These are phyloP conservation scores for Hippoglossus hippoglossus DNA, from an alignment of 2,797 vertebrate genomes.

Conservation along the genomic window DNA sequence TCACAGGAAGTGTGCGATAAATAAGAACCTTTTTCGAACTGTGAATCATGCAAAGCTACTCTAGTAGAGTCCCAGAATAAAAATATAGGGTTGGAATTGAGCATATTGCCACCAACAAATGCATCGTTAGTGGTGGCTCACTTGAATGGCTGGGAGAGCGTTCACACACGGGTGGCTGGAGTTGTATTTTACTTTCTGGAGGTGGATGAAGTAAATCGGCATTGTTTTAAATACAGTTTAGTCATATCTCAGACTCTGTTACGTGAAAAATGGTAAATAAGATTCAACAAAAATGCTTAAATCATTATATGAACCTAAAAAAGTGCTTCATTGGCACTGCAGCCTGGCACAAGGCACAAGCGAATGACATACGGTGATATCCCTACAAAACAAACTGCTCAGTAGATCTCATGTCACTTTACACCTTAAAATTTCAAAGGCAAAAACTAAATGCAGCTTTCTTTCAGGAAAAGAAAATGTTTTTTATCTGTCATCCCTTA, in stretches of 20 bases:
- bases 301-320: neutral
- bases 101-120: conserved; percentile 40
- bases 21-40: neutral
- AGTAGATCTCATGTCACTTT: neutral
- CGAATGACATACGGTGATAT: too few relatives aligned
- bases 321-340: neutral
- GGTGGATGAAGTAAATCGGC: conserved; percentile 43
- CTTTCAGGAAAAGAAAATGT: neutral
- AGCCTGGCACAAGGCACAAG: too few relatives aligned
- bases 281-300: neutral
- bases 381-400: too few relatives aligned
- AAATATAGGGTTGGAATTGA: neutral
- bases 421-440: neutral
- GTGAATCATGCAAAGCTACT: neutral
- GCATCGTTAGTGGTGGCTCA: conserved; percentile 37
- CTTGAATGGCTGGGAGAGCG: conserved; percentile 40
- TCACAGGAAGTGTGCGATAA: neutral
- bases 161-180: conserved; percentile 23
- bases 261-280: conserved; percentile 12
- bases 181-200: conserved; percentile 26
- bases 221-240: conserved; percentile 39
- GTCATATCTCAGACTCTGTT: neutral
- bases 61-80: neutral
- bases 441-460: neutral
- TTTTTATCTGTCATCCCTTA: neutral